Evolutionary conservation across 2,113 vertebrate genomes (phyloP), one percentile per base, ranked within the genome.

Genomic region (Jaculus jaculus): DNA sequence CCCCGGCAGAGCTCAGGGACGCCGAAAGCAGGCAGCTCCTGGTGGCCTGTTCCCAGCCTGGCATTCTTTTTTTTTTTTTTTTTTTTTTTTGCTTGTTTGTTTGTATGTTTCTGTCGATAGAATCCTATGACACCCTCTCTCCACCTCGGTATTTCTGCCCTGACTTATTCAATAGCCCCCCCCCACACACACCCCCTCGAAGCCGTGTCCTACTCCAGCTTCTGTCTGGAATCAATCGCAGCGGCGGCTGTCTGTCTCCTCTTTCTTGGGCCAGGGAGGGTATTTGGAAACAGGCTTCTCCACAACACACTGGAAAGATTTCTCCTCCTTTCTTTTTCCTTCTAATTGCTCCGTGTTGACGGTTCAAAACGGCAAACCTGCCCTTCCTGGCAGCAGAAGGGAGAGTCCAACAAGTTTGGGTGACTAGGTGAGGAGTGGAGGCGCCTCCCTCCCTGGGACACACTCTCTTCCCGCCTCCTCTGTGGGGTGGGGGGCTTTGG

Each of bases 381-480:
- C 5, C 54, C 77, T 75, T 87, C 63, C 79, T 21, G 71, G 65
- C n/a, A 80, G 71, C 84, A 30, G 72, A 63, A 37, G 83, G 89
- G 65, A 84, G 89, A 87, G 78, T 79, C 90, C 80, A 15, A 95
- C 86, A 96, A 97, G 96, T 97, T 96, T 81, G 86, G 69, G 85
- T 61, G 63, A 81, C 60, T 68, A n/a, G 83, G 69, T 63, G 39
- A 86, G 77, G 39, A 51, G 51, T 51, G 58, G 83, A 82, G 83
- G 60, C 77, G 9, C 37, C 91, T 87, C 92, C n/a, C 63, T 91
- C 81, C 51, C 51, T 60, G 23, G 73, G 93, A 63, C 92, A 8
- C 71, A 60, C 88, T 79, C 63, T 37, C 61, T 26, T 30, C 24
- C 65, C 21, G 13, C 88, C 71, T 85, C 60, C 91, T 88, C 54